A percentile compares a stretch with the other conserved stretches of the same genome.
phyloP scores from a whole-genome alignment of 2,113 vertebrate genomes.

The Mobula hypostoma region DNA sequence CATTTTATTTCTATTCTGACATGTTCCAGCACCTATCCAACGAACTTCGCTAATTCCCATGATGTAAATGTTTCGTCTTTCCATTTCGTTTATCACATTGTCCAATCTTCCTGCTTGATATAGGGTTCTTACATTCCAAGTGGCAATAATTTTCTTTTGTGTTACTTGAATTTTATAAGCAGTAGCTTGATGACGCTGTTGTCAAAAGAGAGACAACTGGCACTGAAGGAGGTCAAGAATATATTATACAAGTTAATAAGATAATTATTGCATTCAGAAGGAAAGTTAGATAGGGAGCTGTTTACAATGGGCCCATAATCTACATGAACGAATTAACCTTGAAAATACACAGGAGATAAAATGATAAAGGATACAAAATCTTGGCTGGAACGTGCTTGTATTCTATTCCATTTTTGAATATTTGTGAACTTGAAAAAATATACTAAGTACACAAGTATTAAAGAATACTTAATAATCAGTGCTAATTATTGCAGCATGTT shows the following conservation, averaged over 20 bases:
- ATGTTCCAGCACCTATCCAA: too few relatives aligned
- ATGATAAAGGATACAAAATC: neutral
- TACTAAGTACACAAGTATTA: neutral
- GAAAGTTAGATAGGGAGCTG: neutral
- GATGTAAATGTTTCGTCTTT: too few relatives aligned
- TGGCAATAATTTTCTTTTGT: too few relatives aligned
- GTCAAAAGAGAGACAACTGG: neutral
- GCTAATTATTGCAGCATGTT: neutral
- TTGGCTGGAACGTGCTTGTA: neutral
- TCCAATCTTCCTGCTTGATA: too few relatives aligned
- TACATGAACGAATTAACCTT: neutral
- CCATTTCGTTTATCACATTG: too few relatives aligned
- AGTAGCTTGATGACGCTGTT: neutral
- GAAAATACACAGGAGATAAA: neutral
- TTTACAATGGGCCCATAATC: neutral
- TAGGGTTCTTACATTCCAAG: too few relatives aligned
- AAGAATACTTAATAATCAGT: neutral
- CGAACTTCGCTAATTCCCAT: too few relatives aligned
- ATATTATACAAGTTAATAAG: too few relatives aligned
- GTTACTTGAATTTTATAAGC: too few relatives aligned
- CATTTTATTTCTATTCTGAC: too few relatives aligned
- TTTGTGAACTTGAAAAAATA: neutral
- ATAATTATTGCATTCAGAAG: neutral
- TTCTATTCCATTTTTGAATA: neutral
- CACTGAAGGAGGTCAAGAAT: neutral